phyloP scores from a whole-genome alignment of 2,888 invertebrate genomes.

The Ischnura elegans region DNA sequence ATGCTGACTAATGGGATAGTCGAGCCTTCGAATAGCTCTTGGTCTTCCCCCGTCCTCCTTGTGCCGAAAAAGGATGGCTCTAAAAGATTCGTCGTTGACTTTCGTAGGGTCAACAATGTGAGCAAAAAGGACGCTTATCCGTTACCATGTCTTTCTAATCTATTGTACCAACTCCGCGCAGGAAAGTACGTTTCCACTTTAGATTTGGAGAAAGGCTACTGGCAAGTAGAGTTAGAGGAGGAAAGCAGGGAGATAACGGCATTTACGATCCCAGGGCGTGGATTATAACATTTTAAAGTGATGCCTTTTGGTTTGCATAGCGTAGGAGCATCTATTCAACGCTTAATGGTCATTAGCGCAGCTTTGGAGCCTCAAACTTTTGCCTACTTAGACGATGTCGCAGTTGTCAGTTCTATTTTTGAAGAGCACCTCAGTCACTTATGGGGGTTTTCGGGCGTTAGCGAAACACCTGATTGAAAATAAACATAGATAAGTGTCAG shows the following conservation, averaged over 20 bases:
- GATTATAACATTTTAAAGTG: conserved; percentile 1
- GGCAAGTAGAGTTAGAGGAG: neutral
- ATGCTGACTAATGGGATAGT: conserved; percentile 74
- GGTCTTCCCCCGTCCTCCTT: conserved; percentile 73
- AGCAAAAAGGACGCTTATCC: conserved; percentile 59
- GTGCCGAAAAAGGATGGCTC: conserved; percentile 73
- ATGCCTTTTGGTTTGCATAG: neutral
- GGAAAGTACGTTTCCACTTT: no score
- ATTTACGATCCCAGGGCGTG: neutral
- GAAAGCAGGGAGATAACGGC: neutral
- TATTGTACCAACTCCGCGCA: no score
- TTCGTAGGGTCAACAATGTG: conserved; percentile 70
- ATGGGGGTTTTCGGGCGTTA: neutral
- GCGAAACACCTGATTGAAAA: neutral
- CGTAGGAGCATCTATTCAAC: neutral
- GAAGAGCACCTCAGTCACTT: neutral
- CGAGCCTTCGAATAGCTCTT: conserved; percentile 75
- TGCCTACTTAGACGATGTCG: neutral
- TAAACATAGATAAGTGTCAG: neutral
- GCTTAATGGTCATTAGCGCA: neutral
- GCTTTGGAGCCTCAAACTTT: neutral
- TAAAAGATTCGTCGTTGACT: conserved; percentile 74
- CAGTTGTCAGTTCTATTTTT: neutral
- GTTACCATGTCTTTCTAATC: neutral
- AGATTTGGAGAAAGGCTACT: neutral